phyloP scores from a whole-genome alignment of 2,113 vertebrate genomes.

The Todiramphus saurophagus region DNA sequence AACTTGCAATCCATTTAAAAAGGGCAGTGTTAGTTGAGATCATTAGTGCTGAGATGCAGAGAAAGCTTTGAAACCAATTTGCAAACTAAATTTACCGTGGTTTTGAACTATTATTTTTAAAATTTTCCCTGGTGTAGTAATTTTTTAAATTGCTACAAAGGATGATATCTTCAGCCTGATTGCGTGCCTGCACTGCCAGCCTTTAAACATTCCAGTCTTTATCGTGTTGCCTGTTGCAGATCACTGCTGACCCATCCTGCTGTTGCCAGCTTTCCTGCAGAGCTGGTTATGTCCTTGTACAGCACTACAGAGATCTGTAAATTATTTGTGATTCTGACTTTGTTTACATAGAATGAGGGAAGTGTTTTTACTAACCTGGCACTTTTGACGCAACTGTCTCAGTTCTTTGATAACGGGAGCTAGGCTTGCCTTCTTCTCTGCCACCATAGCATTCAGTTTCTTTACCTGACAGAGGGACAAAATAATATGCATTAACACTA shows the following conservation, averaged over 20 bases:
- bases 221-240: background rate
- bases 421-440: slow-evolving; percentile 90
- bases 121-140: background rate
- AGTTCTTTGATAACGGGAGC: slow-evolving; percentile 95
- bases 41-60: background rate
- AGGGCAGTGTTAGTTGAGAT: background rate
- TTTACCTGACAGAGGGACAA: slow-evolving; percentile 83
- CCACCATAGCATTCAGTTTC: slow-evolving; percentile 87
- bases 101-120: background rate
- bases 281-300: background rate
- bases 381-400: slow-evolving; percentile 86
- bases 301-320: background rate
- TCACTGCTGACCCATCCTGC: background rate
- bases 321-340: background rate
- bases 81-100: background rate
- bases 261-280: background rate
- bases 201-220: background rate
- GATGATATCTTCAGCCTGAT: background rate
- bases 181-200: background rate
- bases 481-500: background rate
- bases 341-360: background rate
- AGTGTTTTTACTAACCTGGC: slow-evolving; percentile 79
- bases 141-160: background rate
- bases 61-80: background rate
- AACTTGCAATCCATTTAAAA: background rate